Conservation (phyloP, 2,113 vertebrate genomes). For the Thamnophis sirtalis region DNA sequence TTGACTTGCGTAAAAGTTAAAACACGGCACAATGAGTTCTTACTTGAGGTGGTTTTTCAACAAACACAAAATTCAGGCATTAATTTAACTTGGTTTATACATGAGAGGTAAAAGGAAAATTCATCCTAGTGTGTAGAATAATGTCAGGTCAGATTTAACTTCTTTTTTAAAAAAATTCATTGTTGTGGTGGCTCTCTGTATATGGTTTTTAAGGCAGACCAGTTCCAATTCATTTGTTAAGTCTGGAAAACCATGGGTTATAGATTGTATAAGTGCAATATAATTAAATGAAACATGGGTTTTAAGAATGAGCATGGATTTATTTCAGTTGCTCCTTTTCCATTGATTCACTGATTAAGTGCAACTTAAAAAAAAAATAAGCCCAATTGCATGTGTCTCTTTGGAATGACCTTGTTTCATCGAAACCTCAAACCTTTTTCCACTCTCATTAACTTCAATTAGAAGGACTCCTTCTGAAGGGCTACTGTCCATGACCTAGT, state of each 20-base stretch:
- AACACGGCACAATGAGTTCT: not conserved
- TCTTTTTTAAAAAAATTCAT: not conserved
- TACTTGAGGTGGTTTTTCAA: not conserved
- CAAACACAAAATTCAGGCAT: not conserved
- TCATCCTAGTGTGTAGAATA: not conserved
- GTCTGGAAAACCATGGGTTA: not conserved
- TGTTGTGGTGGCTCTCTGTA: not conserved
- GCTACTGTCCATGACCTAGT: not conserved
- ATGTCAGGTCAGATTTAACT: not conserved
- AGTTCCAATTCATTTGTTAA: not conserved
- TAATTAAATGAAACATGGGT: not conserved
- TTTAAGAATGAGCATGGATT: not conserved
- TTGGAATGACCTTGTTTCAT: not conserved
- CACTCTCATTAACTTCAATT: conserved; percentile 1
- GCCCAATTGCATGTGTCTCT: not conserved
- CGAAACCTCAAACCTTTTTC: conserved; percentile 2
- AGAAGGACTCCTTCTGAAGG: conserved; percentile 3
- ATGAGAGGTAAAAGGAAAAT: not conserved
- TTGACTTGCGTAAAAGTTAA: conserved; percentile 14
- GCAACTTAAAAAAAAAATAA: not conserved
- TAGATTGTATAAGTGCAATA: not conserved
- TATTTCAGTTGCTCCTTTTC: not conserved
- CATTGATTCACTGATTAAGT: not conserved
- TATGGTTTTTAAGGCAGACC: not conserved
- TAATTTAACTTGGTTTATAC: not conserved